Base-by-base conservation (phyloP, 2,888 invertebrate genomes). In the Cenopis cana region DNA sequence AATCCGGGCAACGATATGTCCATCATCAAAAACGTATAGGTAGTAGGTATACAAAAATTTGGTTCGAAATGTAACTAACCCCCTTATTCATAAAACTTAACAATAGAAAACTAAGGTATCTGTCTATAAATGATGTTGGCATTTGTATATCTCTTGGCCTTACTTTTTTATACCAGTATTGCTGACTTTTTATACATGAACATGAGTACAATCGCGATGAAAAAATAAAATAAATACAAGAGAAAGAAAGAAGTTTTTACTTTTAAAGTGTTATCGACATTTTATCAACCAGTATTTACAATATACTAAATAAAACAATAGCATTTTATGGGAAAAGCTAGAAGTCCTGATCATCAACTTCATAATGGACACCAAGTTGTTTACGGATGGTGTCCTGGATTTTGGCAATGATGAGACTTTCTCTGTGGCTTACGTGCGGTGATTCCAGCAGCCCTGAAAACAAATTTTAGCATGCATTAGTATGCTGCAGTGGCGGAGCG, bases 301-400 rank as follows among this genome's bases (percentile, higher is more conserved):
- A 1, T 38, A 12, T 33, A 8, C 5, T 3, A 10, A 11, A 38
- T 0, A 38, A 11, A 41, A 41, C 14, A 41, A 41, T 41, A 14
- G 41, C 11, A 41, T 41, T 38, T 11, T 38, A 38, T 38, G 12
- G 11, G 12, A 38, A 38, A 11, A 38, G 11, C 78, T 73, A 82
- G 68, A 79, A 89, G 46, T 87, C 82, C 73, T 83, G 74, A 57
- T 92, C 85, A 82, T 95, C 95, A 11, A 86, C 94, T 50, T 94
- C 91, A 79, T 92, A 96, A 33, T 88, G 87, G 0, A 96, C 95
- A 1, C 96, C 96, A 57, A 96, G 77, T 88, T 96, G 96, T 74
- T 93, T 94, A 17, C 97, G 93, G 55, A 97, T 90, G 50, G 94
- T 93, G 80, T 97, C 97, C 89, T 96, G 94, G n/a, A 97, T 93